Base-by-base conservation (phyloP, 2,797 vertebrate genomes). In the Iguana delicatissima region DNA sequence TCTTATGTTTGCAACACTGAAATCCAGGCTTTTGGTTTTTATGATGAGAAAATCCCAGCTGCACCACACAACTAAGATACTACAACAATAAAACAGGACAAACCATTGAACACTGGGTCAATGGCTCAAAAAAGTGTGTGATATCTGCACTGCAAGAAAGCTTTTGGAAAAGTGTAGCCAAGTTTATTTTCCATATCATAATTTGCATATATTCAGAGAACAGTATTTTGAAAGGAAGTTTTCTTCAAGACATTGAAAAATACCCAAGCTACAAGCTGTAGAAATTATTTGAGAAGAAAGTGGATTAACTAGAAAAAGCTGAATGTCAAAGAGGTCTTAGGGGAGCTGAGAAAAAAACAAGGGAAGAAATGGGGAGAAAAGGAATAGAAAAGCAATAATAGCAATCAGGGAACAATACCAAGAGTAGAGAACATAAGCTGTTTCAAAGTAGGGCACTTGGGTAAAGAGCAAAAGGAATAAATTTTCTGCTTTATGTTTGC, bases 391-490 rank as follows among this genome's bases (percentile, higher is more conserved):
- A 87, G 26, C 2, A 85, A 2, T 89, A 67, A 4, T 2, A 52
- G 24, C 64, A 85, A 50, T 18, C 50, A 86, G 7, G 38, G 2
- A 13, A 0, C 0, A 86, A 32, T 26, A 42, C n/a, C 80, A 59
- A 74, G 74, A 88, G n/a, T 38, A 18, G 8, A 83, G 57, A 80
- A 80, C 8, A 6, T 38, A 52, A 0, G n/a, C 0, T 18, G 62
- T 72, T n/a, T n/a, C 32, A 38, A 89, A 92, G 84, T 80, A 85
- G 84, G 88, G 35, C 42, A 88, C 35, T 72, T 6, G 38, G 0
- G 64, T 67, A 84, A 91, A 87, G 91, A 80, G 42, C 42, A 0
- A 74, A 69, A 42, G 13, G 42, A 59, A 80, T 46, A 69, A 14
- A 80, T 85, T 38, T 79, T 80, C 76, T 80, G 35, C n/a, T 55